These are phyloP conservation scores for Drosophila sproati DNA, from an alignment of 1,140 invertebrate genomes.

Conservation along the genomic window DNA sequence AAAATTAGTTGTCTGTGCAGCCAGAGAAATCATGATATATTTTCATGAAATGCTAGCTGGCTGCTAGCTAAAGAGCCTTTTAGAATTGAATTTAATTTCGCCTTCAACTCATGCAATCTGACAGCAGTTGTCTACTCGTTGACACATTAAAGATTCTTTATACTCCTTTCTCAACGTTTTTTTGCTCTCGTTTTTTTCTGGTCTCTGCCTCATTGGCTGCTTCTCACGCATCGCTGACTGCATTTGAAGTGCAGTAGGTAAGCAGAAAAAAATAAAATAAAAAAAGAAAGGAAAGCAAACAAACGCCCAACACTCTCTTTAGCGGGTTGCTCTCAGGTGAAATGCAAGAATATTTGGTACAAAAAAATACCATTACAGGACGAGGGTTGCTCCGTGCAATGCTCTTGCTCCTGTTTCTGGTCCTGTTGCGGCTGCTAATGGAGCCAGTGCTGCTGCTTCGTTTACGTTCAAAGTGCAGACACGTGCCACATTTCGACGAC, in stretches of 20 bases:
- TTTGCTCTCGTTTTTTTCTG: neutral
- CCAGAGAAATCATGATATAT: too few species aligned
- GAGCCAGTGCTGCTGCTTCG: constrained; percentile 50
- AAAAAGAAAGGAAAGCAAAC: constrained; percentile 30
- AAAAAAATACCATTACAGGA: neutral
- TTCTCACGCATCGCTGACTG: constrained; percentile 59
- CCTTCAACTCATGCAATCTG: neutral
- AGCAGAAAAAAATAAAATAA: constrained; percentile 35
- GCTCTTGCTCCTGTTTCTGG: constrained; percentile 47
- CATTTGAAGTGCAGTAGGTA: constrained; percentile 78
- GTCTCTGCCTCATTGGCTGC: constrained; percentile 30
- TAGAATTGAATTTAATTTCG: neutral
- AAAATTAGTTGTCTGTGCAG: too few species aligned
- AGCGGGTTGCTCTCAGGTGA: constrained; percentile 46
- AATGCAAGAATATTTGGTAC: constrained; percentile 6
- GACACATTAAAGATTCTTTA: constrained; percentile 26
- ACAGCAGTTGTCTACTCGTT: neutral
- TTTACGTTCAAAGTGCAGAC: constrained; percentile 78
- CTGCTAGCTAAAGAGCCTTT: neutral
- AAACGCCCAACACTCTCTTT: constrained; percentile 17
- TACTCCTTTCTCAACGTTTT: neutral
- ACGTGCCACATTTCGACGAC: constrained; percentile 58
- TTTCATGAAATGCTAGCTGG: too few species aligned
- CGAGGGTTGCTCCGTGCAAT: constrained; percentile 40
- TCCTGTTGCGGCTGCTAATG: constrained; percentile 50